Conservation (phyloP, 2,797 vertebrate genomes). For the Sebastes glaucus region DNA sequence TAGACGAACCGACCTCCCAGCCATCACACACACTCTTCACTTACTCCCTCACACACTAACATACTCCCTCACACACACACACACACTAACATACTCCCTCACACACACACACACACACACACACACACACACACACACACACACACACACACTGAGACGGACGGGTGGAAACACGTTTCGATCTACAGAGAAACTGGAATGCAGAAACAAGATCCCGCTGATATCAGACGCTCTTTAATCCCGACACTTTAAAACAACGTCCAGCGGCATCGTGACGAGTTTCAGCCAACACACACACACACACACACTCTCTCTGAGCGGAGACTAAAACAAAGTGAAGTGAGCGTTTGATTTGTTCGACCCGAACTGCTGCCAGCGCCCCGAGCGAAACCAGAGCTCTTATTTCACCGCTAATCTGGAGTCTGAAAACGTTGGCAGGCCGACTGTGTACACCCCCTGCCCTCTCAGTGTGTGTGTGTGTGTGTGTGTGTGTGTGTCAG, state of each 20-base stretch:
- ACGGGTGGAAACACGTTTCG: slow-evolving; percentile 28
- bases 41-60: no score
- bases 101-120: not conserved
- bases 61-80: no score
- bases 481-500: not conserved
- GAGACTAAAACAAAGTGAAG: slow-evolving; percentile 40
- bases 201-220: slow-evolving; percentile 27
- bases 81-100: no score
- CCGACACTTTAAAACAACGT: slow-evolving; percentile 12
- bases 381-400: slow-evolving; percentile 32
- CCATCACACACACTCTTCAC: no score
- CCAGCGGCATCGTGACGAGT: not conserved
- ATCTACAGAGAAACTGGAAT: slow-evolving; percentile 20
- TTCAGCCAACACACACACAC: slow-evolving; percentile 11
- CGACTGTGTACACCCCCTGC: slow-evolving; percentile 1
- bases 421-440: slow-evolving; percentile 40
- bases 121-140: slow-evolving; percentile 3
- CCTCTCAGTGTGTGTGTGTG: not conserved
- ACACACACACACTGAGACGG: not conserved
- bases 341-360: slow-evolving; percentile 54
- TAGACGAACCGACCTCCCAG: no score
- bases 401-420: slow-evolving; percentile 55
- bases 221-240: slow-evolving; percentile 37
- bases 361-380: slow-evolving; percentile 28
- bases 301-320: slow-evolving; percentile 31